These are phyloP conservation scores for Erebia epiphron DNA, from an alignment of 2,888 invertebrate genomes.

Conservation along the genomic window DNA sequence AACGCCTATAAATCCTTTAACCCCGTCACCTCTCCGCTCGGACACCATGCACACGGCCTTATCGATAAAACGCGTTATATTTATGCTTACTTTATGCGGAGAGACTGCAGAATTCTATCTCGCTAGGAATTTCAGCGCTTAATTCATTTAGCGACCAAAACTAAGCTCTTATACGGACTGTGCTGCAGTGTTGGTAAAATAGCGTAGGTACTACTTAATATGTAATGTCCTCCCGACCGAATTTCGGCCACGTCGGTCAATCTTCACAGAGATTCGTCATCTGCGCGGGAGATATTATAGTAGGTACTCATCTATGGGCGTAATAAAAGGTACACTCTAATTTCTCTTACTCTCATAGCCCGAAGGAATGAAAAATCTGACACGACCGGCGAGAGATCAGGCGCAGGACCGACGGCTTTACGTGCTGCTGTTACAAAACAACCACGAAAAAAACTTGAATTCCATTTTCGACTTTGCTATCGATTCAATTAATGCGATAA, in stretches of 20 bases:
- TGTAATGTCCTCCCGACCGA: too few species aligned
- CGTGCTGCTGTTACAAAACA: too few species aligned
- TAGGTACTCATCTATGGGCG: too few species aligned
- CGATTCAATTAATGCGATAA: conserved; percentile 2
- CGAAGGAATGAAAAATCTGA: too few species aligned
- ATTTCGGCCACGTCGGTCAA: too few species aligned
- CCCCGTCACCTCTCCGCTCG: conserved; percentile 40
- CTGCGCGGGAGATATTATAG: too few species aligned
- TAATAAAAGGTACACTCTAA: too few species aligned
- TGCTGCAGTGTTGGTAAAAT: background rate
- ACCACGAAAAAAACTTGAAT: too few species aligned
- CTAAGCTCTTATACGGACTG: conserved; percentile 42
- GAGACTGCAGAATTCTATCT: conserved; percentile 58
- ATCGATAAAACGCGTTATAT: conserved; percentile 62
- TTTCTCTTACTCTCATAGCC: too few species aligned
- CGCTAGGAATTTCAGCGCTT: conserved; percentile 56
- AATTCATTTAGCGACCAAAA: conserved; percentile 69
- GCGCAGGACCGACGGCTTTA: too few species aligned
- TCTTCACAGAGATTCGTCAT: too few species aligned
- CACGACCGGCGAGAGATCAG: too few species aligned
- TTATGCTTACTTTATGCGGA: conserved; percentile 70
- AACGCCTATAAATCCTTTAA: conserved; percentile 35
- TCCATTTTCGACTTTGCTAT: conserved; percentile 1
- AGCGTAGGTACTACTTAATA: background rate
- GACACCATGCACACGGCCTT: conserved; percentile 45